These are phyloP conservation scores for Andrena camellia DNA, from an alignment of 2,888 invertebrate species.

Conservation along the genomic window DNA sequence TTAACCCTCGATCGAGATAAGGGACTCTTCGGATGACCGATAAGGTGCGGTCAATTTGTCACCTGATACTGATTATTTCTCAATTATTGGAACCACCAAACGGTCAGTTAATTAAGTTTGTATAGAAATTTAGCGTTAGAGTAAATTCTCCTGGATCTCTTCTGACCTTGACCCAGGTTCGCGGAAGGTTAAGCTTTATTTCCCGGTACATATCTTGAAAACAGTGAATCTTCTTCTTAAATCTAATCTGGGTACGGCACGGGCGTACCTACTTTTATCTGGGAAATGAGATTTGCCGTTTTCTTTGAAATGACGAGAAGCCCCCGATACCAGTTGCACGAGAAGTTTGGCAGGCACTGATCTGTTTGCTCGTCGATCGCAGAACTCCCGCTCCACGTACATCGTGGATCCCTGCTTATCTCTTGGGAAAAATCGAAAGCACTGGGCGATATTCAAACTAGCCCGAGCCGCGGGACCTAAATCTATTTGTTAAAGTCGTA, in stretches of 20 bases:
- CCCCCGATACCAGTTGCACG: background rate
- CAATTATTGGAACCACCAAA: background rate
- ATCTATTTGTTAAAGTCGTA: slow-evolving; percentile 53
- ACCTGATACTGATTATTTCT: background rate
- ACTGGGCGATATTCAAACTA: slow-evolving; percentile 27
- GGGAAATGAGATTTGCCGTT: slow-evolving; percentile 4
- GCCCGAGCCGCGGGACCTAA: slow-evolving; percentile 17
- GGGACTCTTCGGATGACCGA: background rate
- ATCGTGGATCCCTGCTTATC: slow-evolving; percentile 9
- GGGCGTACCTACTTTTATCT: slow-evolving; percentile 10
- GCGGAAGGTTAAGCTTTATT: slow-evolving; percentile 24
- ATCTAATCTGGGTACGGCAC: slow-evolving; percentile 19
- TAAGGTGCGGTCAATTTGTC: background rate
- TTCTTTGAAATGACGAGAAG: background rate
- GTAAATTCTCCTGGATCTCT: background rate
- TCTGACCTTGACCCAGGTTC: background rate
- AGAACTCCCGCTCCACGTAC: background rate
- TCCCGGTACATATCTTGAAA: background rate
- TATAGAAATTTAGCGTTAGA: background rate
- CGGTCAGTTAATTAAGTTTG: background rate
- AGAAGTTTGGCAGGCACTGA: background rate
- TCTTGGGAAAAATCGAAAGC: background rate
- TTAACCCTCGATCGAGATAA: background rate
- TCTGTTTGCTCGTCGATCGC: slow-evolving; percentile 25
- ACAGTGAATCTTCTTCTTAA: background rate